Percentiles rank a stretch among this genome's conserved stretches.
Evolutionary conservation across 2,113 vertebrate genomes (phyloP).

Genomic region (Notiomystis cincta): DNA sequence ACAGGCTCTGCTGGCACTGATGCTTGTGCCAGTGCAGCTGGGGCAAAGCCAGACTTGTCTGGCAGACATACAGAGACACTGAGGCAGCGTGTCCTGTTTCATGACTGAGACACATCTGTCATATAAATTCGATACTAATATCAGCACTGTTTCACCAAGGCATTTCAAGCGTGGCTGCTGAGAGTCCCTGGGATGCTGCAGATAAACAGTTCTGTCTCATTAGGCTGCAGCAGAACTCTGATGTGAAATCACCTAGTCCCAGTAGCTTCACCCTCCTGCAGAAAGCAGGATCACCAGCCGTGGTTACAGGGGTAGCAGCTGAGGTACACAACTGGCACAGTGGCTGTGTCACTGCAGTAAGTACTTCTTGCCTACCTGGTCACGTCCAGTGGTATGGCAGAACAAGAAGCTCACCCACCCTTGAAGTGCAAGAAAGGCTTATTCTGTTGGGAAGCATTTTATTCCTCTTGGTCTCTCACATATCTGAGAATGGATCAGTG

Average conservation of each 20-base stretch:
- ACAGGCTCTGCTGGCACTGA: not conserved
- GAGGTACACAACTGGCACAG: not conserved
- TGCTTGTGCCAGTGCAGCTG: not conserved
- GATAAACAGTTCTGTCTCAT: not conserved
- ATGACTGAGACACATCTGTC: constrained; percentile 7
- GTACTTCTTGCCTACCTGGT: not conserved
- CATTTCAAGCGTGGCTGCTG: not conserved
- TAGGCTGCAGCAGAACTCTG: not conserved
- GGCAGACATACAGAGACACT: constrained; percentile 14
- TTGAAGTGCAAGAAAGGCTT: not conserved
- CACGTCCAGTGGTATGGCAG: not conserved
- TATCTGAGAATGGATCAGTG: not conserved
- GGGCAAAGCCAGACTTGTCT: constrained; percentile 13
- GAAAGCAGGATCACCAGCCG: not conserved
- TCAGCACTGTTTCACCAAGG: not conserved
- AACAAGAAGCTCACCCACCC: not conserved
- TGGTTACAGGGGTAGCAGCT: not conserved
- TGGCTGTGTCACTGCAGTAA: not conserved
- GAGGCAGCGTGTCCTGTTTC: not conserved
- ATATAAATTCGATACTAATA: not conserved
- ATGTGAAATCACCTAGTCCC: not conserved
- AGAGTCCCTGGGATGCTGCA: not conserved
- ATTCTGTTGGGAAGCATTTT: not conserved
- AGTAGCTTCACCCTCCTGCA: not conserved
- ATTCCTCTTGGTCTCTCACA: not conserved